Percentiles rank a stretch among this genome's conserved stretches.
These are phyloP conservation scores for Ctenopoma multispine DNA, from an alignment of 2,797 vertebrate species.

Conservation along the genomic window DNA sequence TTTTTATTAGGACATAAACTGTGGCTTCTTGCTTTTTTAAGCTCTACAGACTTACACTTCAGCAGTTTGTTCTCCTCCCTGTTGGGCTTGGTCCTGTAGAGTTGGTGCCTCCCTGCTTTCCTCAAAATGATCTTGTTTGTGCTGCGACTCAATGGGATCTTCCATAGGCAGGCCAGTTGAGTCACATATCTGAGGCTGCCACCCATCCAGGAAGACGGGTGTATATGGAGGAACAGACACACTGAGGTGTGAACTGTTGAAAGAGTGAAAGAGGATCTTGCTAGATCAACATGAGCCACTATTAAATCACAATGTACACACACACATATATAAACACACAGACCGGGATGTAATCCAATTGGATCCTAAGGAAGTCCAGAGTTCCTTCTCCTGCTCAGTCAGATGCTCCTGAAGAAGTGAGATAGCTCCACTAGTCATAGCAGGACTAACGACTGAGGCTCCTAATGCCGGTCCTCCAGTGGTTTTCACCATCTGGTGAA, in stretches of 20 bases:
- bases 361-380: slow-evolving; percentile 88
- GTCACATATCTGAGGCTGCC: slow-evolving; percentile 81
- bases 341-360: slow-evolving; percentile 83
- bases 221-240: slow-evolving; percentile 76
- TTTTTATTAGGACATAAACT: background rate
- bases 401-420: slow-evolving; percentile 83
- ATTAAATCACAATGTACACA: slow-evolving; percentile 1
- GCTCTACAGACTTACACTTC: slow-evolving; percentile 55
- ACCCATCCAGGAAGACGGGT: slow-evolving; percentile 87
- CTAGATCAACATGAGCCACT: slow-evolving; percentile 9
- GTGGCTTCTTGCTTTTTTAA: too few relatives aligned
- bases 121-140: slow-evolving; percentile 83
- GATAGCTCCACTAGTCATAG: slow-evolving; percentile 87
- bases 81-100: slow-evolving; percentile 1
- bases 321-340: slow-evolving; percentile 26
- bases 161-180: slow-evolving; percentile 75
- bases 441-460: slow-evolving; percentile 79
- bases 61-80: background rate
- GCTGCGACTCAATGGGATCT: slow-evolving; percentile 87
- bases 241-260: slow-evolving; percentile 71
- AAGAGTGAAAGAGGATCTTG: background rate
- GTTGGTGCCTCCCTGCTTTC: slow-evolving; percentile 41
- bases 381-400: slow-evolving; percentile 75
- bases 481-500: slow-evolving; percentile 85
- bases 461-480: slow-evolving; percentile 82